A percentile compares a stretch with the other conserved stretches of the same genome.
Evolutionary conservation across 2,113 vertebrate species (phyloP).

Genomic region (Romanogobio albipinnatus): DNA sequence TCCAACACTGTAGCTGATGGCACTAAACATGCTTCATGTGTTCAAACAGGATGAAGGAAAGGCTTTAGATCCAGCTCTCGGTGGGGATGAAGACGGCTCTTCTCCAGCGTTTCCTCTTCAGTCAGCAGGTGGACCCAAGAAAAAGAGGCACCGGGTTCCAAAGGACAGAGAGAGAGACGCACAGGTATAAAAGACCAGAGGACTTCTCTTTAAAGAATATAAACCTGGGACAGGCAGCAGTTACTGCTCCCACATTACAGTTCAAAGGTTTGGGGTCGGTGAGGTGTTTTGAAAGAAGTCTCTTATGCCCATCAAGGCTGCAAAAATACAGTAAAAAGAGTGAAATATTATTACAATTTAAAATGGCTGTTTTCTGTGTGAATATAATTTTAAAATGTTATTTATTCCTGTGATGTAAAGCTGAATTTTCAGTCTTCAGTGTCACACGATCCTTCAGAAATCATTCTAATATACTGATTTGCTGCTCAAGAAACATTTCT

Average conservation of each 20-base stretch:
- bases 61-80: slow-evolving; percentile 62
- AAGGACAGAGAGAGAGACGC: slow-evolving; percentile 75
- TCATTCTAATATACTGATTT: neutral
- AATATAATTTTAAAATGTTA: neutral
- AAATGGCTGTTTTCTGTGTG: neutral
- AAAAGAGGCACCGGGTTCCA: slow-evolving; percentile 71
- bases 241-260: neutral
- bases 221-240: neutral
- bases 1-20: neutral
- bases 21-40: neutral
- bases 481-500: neutral
- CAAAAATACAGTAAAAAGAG: neutral
- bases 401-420: neutral
- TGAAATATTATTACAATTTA: neutral
- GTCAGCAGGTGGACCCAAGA: slow-evolving; percentile 68
- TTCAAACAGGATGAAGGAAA: slow-evolving; percentile 69
- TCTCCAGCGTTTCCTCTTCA: slow-evolving; percentile 61
- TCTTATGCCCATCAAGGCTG: neutral
- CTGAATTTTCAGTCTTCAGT: neutral
- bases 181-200: slow-evolving; percentile 62
- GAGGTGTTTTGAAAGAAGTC: neutral
- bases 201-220: neutral
- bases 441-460: too few relatives aligned
- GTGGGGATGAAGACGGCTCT: slow-evolving; percentile 67
- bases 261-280: neutral